These are phyloP conservation scores for Lasioglossum baleicum DNA, from an alignment of 1,140 invertebrate species.

Conservation along the genomic window DNA sequence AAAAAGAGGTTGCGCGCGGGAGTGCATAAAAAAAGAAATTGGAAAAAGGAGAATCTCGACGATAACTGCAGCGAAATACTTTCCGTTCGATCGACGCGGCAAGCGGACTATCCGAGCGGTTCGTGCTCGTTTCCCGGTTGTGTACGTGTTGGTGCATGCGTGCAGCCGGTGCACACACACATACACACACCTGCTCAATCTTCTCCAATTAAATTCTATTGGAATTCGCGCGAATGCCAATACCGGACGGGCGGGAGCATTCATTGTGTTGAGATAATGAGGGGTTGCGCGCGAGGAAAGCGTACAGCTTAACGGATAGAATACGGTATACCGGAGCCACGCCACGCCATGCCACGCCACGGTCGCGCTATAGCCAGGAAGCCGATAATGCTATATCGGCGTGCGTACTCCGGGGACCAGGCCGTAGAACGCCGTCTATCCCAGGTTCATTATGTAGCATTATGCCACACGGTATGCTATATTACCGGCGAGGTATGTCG, in stretches of 20 bases:
- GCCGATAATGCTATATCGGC: slow-evolving; percentile 36
- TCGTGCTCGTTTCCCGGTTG: not conserved
- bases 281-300: slow-evolving; percentile 63
- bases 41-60: not conserved
- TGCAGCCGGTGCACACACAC: not conserved
- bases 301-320: slow-evolving; percentile 67
- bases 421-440: slow-evolving; percentile 23
- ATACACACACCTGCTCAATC: slow-evolving; percentile 61
- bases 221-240: slow-evolving; percentile 77
- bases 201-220: slow-evolving; percentile 78
- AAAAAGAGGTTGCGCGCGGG: no score
- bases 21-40: not conserved
- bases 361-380: slow-evolving; percentile 21
- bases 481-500: slow-evolving; percentile 40
- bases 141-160: no score
- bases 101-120: not conserved
- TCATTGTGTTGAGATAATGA: slow-evolving; percentile 77
- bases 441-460: slow-evolving; percentile 49
- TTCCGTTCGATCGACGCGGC: not conserved
- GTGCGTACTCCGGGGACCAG: slow-evolving; percentile 15
- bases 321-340: slow-evolving; percentile 54
- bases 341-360: slow-evolving; percentile 3
- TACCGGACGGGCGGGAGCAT: slow-evolving; percentile 67
- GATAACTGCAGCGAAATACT: not conserved
- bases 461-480: slow-evolving; percentile 50